Evolutionary conservation across 2,888 invertebrate species (phyloP).

Genomic region (Netelia inedita): DNA sequence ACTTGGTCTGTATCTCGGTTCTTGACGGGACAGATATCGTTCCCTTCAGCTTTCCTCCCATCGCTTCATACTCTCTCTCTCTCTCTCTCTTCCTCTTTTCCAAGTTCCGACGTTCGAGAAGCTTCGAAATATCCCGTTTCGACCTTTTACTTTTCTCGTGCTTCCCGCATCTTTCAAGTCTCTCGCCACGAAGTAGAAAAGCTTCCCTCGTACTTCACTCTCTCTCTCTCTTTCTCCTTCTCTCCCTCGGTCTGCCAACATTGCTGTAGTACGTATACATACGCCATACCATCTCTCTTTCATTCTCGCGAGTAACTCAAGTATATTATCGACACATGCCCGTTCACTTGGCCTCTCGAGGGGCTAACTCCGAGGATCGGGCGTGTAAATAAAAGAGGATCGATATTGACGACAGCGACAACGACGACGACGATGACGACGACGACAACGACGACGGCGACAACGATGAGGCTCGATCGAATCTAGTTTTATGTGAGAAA

Average conservation of each 20-base stretch:
- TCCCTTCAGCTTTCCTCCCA: conserved; percentile 42
- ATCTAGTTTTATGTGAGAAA: conserved; percentile 45
- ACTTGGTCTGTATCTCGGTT: conserved; percentile 16
- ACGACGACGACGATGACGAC: conserved; percentile 28
- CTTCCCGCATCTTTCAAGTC: conserved; percentile 51
- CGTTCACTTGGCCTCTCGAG: conserved; percentile 54
- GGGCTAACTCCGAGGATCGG: conserved; percentile 48
- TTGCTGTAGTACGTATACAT: conserved; percentile 4
- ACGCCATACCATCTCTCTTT: conserved; percentile 6
- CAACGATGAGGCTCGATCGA: conserved; percentile 49
- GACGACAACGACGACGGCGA: conserved; percentile 54
- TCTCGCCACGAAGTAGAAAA: conserved; percentile 30
- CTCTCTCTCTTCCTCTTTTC: conserved; percentile 5
- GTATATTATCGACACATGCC: conserved; percentile 68
- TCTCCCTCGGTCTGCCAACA: conserved; percentile 17
- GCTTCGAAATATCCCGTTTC: conserved; percentile 23
- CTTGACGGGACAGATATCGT: conserved; percentile 36
- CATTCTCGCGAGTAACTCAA: conserved; percentile 54
- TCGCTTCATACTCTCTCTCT: conserved; percentile 35
- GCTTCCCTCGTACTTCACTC: conserved; percentile 29
- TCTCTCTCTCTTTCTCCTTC: conserved; percentile 59
- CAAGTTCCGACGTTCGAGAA: conserved; percentile 43
- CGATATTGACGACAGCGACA: conserved; percentile 56
- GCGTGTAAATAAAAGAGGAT: conserved; percentile 52
- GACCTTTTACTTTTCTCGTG: conserved; percentile 26